Base-by-base conservation (phyloP, 2,113 vertebrate genomes). In the Odocoileus hemionus region DNA sequence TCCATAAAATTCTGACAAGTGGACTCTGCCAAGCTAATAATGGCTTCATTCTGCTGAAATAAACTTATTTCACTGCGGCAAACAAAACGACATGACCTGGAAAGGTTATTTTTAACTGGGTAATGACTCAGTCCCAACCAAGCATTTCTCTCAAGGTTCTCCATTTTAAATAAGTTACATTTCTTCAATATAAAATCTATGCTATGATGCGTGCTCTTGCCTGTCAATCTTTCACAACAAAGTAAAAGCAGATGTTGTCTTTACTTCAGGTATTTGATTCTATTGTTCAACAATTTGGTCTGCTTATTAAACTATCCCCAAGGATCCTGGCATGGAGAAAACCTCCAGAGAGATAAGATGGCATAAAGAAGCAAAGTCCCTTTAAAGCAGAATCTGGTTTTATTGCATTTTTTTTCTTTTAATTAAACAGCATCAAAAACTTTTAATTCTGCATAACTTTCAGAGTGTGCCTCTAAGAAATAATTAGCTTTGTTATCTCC, bases 41-140 rank as follows among this genome's bases (percentile, higher is more conserved):
- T 97, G 94, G 99, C 98, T 99, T 99, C 99, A 99, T 99, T 99
- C 99, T 99, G 99, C 99, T 99, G 99, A 99, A 99, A 99, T 99
- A 99, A 99, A 99, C 99, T 99, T 99, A 99, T 99, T 99, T 99
- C 99, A 99, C 99, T 99, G 99, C 98, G 1, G 99, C 99, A 99
- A 99, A 99, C 99, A 99, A 99, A 99, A 99, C 98, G 99, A 99
- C 99, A 99, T 99, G 99, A 99, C 99, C 99, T 99, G 99, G 99
- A 99, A 99, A 99, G 99, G 99, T 99, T 99, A 99, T 99, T 99
- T 99, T 99, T 99, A 99, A 99, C 99, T 98, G 98, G 97, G 98
- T 99, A 99, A 99, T 99, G 99, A 99, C 98, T 99, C 98, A 99
- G 98, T 99, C 99, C 98, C 98, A 98, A 99, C 98, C 97, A 98